Percentiles rank a stretch among this genome's conserved stretches.
These are phyloP conservation scores for Sylvietta virens DNA, from an alignment of 2,113 vertebrate species.

Conservation along the genomic window DNA sequence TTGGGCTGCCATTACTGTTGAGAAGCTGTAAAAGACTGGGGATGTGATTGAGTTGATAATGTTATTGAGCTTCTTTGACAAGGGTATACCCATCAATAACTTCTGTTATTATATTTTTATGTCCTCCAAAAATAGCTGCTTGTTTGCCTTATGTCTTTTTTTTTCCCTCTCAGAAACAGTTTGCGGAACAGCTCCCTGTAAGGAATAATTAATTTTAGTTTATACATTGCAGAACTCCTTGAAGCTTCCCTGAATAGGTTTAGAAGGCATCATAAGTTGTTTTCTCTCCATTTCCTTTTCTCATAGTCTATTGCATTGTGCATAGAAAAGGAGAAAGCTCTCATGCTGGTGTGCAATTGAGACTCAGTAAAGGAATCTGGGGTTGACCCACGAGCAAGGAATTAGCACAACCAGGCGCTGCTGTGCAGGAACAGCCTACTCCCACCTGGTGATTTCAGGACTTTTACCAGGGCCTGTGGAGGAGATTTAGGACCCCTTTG, in stretches of 20 bases:
- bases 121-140: background rate
- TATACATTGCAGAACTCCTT: background rate
- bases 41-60: slow-evolving; percentile 2
- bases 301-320: background rate
- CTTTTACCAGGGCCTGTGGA: background rate
- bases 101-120: background rate
- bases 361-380: background rate
- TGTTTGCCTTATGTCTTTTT: background rate
- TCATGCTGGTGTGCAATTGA: background rate
- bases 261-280: background rate
- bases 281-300: background rate
- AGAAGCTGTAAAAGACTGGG: background rate
- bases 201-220: background rate
- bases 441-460: background rate
- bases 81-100: background rate
- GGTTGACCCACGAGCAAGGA: background rate
- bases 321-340: background rate
- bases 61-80: background rate
- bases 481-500: background rate
- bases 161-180: background rate
- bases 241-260: background rate
- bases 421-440: background rate
- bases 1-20: background rate
- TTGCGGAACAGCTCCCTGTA: background rate
- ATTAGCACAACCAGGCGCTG: background rate